Conservation (phyloP, 2,797 vertebrate species). For the Anabas testudineus region DNA sequence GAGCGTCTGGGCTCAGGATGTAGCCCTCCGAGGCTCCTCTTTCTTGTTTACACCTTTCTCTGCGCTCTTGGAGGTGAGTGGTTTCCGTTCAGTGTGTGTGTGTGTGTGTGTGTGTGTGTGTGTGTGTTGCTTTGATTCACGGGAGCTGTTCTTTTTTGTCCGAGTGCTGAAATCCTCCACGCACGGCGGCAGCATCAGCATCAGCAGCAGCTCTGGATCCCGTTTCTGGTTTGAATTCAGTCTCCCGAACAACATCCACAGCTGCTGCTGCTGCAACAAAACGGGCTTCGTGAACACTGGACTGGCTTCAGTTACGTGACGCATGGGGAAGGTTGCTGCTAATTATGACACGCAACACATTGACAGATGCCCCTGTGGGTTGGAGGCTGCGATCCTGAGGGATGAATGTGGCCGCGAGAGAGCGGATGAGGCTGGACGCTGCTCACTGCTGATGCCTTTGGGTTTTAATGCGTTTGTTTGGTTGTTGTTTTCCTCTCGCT, state of each 20-base stretch:
- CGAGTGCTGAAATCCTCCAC: conserved; percentile 78
- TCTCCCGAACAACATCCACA: conserved; percentile 20
- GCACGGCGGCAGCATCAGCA: conserved; percentile 8
- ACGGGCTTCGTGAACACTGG: neutral
- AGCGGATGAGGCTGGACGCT: conserved; percentile 22
- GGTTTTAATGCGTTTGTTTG: conserved; percentile 5
- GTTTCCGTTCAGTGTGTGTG: conserved; percentile 22
- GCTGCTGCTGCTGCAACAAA: conserved; percentile 11
- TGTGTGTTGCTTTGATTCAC: conserved; percentile 61
- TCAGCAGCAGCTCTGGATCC: conserved; percentile 34
- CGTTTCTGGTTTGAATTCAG: conserved; percentile 21
- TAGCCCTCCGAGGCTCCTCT: conserved; percentile 81
- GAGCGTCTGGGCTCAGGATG: conserved; percentile 75
- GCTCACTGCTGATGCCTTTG: conserved; percentile 21
- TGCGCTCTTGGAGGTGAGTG: conserved; percentile 87
- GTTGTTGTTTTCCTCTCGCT: conserved; percentile 30
- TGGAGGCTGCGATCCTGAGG: conserved; percentile 29
- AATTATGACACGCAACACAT: conserved; percentile 49
- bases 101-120: conserved; percentile 15
- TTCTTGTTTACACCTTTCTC: conserved; percentile 81
- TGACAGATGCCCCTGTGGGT: conserved; percentile 56
- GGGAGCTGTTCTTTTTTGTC: conserved; percentile 79
- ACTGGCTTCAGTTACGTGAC: conserved; percentile 28
- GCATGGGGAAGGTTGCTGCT: conserved; percentile 48
- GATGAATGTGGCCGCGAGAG: conserved; percentile 24